Base-by-base conservation (phyloP, 2,113 vertebrate genomes). In the Eira barbara region DNA sequence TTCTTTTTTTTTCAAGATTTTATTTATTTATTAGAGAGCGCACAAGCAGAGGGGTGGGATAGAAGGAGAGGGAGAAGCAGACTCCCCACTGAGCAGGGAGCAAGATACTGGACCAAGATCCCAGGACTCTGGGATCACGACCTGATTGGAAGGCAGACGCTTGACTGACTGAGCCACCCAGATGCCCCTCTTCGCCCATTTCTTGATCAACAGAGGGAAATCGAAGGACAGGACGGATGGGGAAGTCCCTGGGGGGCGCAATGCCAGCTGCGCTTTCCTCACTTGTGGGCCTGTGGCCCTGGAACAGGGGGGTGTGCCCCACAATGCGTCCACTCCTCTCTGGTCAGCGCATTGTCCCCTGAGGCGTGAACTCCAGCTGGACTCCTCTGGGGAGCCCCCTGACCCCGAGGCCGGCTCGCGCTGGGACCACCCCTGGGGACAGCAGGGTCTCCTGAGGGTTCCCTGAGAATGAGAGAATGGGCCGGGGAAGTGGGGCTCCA, bases 61-160 rank as follows among this genome's bases (percentile, higher is more conserved):
- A 69, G 34, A 69, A 20, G 34, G 34, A 69, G 34, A 36, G 67
- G 67, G 67, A 36, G 67, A 69, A 69, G 67, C 34, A 69, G 67
- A 29, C 34, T 20, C 34, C 67, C 67, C 34, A 65, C 2, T 34
- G 63, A 34, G 34, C 34, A 69, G 67, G 67, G 34, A 36, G 17
- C 67, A 2, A 1, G 7, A 20, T 36, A 20, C 0, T 8, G 18
- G 29, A 10, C 34, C 36, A 4, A 4, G 15, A 20, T 69, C 18
- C 17, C 18, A 69, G 67, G 17, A n/a, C 34, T 34, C 34, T 2
- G 8, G 18, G n/a, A 36, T 36, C 67, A 36, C 4, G 17, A 69
- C 67, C 34, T 69, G 34, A 69, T 4, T 3, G 31, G 1, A 69
- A 69, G 67, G 18, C 67, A 69, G 34, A 69, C 4, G 0, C 67